A percentile compares a stretch with the other conserved stretches of the same genome.
Conservation (phyloP, 2,113 vertebrate species). For the Urocitellus parryii region DNA sequence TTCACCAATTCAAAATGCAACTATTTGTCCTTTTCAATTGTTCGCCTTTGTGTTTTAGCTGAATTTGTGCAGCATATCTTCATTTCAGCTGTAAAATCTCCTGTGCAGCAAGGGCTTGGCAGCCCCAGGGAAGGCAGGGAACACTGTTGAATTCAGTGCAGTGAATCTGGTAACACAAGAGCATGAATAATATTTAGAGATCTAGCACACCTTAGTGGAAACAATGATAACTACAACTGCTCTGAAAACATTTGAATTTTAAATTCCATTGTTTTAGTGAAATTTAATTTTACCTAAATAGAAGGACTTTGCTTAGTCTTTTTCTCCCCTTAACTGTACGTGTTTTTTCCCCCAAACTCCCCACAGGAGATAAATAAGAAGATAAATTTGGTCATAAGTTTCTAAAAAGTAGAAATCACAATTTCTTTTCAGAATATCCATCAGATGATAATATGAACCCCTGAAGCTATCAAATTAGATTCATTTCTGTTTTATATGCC, state of each 20-base stretch:
- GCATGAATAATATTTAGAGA: constrained; percentile 78
- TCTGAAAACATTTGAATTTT: constrained; percentile 52
- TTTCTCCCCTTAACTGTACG: background rate
- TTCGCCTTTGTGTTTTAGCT: constrained; percentile 59
- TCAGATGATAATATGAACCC: background rate
- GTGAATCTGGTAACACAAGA: background rate
- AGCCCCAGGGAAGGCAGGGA: background rate
- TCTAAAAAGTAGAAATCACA: constrained; percentile 23
- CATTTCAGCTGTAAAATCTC: constrained; percentile 49
- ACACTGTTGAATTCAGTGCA: background rate
- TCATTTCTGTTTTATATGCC: background rate
- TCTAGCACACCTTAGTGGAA: constrained; percentile 84
- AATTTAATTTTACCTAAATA: constrained; percentile 60
- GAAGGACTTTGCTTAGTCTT: background rate
- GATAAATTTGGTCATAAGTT: background rate
- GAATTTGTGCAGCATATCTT: constrained; percentile 51
- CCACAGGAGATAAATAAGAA: background rate
- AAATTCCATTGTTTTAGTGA: constrained; percentile 69
- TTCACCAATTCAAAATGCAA: constrained; percentile 34
- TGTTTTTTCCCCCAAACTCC: background rate
- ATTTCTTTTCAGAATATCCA: constrained; percentile 26
- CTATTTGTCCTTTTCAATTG: constrained; percentile 45
- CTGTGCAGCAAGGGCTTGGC: background rate
- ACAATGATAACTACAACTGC: constrained; percentile 73
- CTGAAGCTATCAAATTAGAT: background rate